Base-by-base conservation (phyloP, 2,888 invertebrate species). In the Megalurothrips usitatus region DNA sequence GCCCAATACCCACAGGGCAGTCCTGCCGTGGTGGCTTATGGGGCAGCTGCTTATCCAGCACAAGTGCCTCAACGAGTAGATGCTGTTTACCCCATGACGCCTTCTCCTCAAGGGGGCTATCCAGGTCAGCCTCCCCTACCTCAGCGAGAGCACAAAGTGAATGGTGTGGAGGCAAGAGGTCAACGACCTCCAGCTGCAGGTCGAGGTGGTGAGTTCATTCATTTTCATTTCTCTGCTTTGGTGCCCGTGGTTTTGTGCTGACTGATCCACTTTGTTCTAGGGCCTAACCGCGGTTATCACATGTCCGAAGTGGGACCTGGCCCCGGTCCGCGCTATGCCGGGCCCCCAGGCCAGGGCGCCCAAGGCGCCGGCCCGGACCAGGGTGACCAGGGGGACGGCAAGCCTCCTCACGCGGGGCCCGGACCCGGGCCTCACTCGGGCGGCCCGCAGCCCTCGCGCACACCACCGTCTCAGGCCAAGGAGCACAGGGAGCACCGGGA, bases 41-140 rank as follows among this genome's bases (percentile, higher is more conserved):
- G 68, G 9, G 23, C n/a, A 75, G 23, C 68, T 75, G 26, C 68
- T 52, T 83, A 84, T 47, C 82, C 84, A n/a, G 82, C 81, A 68
- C 83, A 80, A 43, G 83, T 79, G 47, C 83, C 81, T 79, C 83
- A 84, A 81, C 83, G 82, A 23, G 68, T 75, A 75, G 68, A 75
- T 75, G 23, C 12, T 75, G 68, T 75, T 9, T 75, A 75, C 26
- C 68, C 68, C 26, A 75, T 75, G 68, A 75, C 68, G 9, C 68
- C 68, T 1, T 75, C 68, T 23, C 68, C 68, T 75, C 68, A 75
- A 75, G 68, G 68, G 3, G 68, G 68, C 68, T 75, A 75, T 75
- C 68, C 68, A 26, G 68, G 68, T 28, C 84, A 83, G 79, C 83
- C 84, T 47, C 83, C 83, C 17, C 82, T 75, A 26, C 68, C 83